Conservation (phyloP, 2,113 vertebrate species). For the Arothron firmamentum region DNA sequence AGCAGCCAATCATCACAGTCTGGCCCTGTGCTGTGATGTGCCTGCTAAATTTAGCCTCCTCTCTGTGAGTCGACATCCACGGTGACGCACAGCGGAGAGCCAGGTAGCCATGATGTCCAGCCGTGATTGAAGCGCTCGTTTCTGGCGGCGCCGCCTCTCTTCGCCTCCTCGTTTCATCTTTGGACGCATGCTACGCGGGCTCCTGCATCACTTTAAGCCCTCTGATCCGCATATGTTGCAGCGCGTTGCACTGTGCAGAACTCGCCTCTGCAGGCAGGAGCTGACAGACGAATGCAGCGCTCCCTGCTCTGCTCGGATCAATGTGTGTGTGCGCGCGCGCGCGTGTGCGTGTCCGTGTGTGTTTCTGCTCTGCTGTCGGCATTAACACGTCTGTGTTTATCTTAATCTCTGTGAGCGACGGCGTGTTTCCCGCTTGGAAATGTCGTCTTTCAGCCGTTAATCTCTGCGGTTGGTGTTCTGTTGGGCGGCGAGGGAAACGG, state of each 20-base stretch:
- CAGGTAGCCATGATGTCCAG: slow-evolving; percentile 64
- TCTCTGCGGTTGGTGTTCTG: slow-evolving; percentile 39
- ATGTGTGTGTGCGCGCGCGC: not conserved
- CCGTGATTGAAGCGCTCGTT: slow-evolving; percentile 3
- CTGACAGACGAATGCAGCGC: not conserved
- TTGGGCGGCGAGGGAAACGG: slow-evolving; percentile 28
- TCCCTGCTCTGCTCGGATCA: slow-evolving; percentile 19
- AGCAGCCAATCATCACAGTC: slow-evolving; percentile 65
- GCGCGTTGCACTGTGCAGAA: too few species aligned
- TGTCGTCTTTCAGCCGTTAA: slow-evolving; percentile 47
- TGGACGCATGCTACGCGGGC: not conserved
- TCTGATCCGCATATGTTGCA: too few species aligned
- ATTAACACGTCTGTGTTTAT: not conserved
- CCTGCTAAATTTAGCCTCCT: slow-evolving; percentile 70
- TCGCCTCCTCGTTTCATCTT: not conserved
- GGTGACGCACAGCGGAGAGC: slow-evolving; percentile 58
- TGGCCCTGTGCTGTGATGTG: slow-evolving; percentile 53
- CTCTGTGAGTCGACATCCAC: slow-evolving; percentile 68
- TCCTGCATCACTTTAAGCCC: too few species aligned
- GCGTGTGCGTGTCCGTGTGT: not conserved
- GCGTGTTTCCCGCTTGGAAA: slow-evolving; percentile 38
- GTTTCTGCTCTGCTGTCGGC: not conserved
- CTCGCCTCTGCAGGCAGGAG: too few species aligned
- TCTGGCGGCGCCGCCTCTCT: not conserved
- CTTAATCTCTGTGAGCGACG: not conserved